Conservation (phyloP, 2,113 vertebrate genomes). For the Numenius arquata region DNA sequence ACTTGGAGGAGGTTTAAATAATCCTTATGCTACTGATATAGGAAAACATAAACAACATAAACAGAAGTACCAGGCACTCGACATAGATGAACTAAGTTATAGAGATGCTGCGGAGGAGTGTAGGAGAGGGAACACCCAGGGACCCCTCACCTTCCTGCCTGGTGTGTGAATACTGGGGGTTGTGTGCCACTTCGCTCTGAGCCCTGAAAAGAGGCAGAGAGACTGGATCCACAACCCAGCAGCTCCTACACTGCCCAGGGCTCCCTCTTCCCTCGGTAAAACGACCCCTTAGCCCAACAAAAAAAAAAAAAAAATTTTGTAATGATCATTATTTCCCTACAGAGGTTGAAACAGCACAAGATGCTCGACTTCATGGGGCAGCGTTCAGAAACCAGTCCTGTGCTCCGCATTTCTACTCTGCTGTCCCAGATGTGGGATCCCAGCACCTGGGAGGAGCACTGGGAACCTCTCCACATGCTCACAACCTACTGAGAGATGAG, state of each 20-base stretch:
- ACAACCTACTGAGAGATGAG: no score
- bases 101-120: neutral
- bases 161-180: fast-evolving
- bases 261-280: neutral
- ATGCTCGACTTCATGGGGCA: neutral
- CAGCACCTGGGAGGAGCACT: neutral
- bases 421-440: neutral
- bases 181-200: neutral
- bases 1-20: neutral
- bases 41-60: neutral
- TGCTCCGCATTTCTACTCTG: no score
- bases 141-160: neutral
- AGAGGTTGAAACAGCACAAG: neutral
- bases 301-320: no score
- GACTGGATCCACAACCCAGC: neutral
- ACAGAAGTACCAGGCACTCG: neutral
- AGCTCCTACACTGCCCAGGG: neutral
- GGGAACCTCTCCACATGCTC: no score
- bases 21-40: neutral
- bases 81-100: no score
- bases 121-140: neutral
- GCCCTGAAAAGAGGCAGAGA: neutral
- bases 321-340: neutral
- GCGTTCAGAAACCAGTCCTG: neutral
- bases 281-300: fast-evolving